Percentiles rank a stretch among this genome's conserved stretches.
Conservation (phyloP, 2,113 vertebrate species). For the sheep (Ovis aries) region ARS-UI_Ramb_v3.0 NC_056072.1:60125501-60126000, state of each 20-base stretch:
- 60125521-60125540: neutral
- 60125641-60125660: neutral
- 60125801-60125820: neutral
- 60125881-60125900: too few relatives aligned
- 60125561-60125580: neutral
- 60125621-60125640: fast-evolving
- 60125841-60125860: neutral
- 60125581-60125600: neutral
- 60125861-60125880: too few relatives aligned
- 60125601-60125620: neutral
- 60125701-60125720: neutral
- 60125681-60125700: neutral
- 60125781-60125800: neutral
- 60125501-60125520: neutral
- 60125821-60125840: neutral
- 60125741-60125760: neutral
- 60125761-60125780: neutral
- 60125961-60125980: too few relatives aligned
- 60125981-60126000: neutral
- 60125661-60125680: too few relatives aligned
- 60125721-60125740: fast-evolving
- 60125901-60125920: neutral
- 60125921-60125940: neutral
- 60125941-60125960: neutral
- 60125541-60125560: neutral